These are phyloP conservation scores for Setophaga kirtlandii DNA, from an alignment of 2,113 vertebrate genomes.

Conservation along the genomic window DNA sequence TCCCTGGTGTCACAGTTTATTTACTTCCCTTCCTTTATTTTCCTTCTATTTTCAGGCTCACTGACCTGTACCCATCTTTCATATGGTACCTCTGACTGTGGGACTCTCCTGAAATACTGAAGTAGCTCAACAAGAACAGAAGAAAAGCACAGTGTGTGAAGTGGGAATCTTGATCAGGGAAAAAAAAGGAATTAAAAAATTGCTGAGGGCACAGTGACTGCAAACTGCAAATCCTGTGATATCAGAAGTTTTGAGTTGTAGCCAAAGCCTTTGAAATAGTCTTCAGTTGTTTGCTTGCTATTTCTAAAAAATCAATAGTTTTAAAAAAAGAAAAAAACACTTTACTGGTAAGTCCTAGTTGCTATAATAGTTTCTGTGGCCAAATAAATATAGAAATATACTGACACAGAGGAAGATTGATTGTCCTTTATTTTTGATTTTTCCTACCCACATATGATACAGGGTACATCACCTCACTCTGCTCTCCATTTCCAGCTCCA, in stretches of 20 bases:
- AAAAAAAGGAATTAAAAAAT: neutral
- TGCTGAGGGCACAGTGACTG: neutral
- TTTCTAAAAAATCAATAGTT: slow-evolving; percentile 3
- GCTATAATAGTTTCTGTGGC: neutral
- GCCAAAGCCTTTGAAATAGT: neutral
- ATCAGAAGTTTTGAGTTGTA: neutral
- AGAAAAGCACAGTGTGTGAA: neutral
- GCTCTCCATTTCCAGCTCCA: neutral
- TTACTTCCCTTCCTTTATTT: neutral
- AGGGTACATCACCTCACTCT: neutral
- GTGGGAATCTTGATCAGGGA: neutral
- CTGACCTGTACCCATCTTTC: neutral
- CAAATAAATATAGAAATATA: neutral
- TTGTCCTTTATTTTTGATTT: neutral
- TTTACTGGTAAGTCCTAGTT: neutral
- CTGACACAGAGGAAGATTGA: neutral
- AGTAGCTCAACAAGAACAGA: neutral
- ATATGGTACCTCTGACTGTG: neutral
- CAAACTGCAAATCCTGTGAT: neutral
- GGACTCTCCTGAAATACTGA: neutral
- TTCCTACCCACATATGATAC: neutral
- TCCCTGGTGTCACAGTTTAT: neutral
- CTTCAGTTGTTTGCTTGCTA: neutral
- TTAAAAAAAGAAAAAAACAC: neutral
- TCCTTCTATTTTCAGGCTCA: neutral